Evolutionary conservation across 2,797 vertebrate genomes (phyloP), one percentile per base, ranked within the genome.

Genomic region (Liparis tanakae): DNA sequence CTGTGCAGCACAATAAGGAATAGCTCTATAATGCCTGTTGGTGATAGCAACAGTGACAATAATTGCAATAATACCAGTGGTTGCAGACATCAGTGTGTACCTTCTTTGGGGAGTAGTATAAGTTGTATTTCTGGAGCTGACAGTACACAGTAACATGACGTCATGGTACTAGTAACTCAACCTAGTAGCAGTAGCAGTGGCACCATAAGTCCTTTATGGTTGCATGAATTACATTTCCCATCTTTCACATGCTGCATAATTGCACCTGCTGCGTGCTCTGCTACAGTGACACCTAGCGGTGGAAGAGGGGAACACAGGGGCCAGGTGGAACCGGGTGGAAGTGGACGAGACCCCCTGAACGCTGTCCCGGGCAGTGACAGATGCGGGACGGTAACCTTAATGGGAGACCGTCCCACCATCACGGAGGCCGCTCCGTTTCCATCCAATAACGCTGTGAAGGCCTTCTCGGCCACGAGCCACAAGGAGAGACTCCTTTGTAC

Each of bases 211-310:
- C 37, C 44, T 30, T 53, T 53, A 44, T 46, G 0, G 22, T 7
- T 44, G 1, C 14, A 12, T 15, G 18, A 5, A 2, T 37, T 54
- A 14, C n/a, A 5, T 63, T 41, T 46, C 13, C 20, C 20, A 53
- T 7, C 50, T 44, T 37, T 50, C 1, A 22, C 34, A 14, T 5
- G 7, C 37, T 8, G 33, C 54, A 46, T 54, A 5, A n/a, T 67
- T 56, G 2, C 1, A 5, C 5, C 14, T 20, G 6, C 1, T 41
- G 54, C 22, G 33, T 46, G 60, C 22, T 61, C 50, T 76, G 39
- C 79, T 69, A 63, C 54, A 82, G 71, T 68, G 61, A 60, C 85
- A 84, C 55, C 87, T 82, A 79, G 74, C 86, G 89, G 82, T 62
- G 18, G 0, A 13, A 13, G 3, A 36, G 5, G 7, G 10, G 3